Evolutionary conservation across 2,888 invertebrate species (phyloP).

Genomic region (Hedya salicella): DNA sequence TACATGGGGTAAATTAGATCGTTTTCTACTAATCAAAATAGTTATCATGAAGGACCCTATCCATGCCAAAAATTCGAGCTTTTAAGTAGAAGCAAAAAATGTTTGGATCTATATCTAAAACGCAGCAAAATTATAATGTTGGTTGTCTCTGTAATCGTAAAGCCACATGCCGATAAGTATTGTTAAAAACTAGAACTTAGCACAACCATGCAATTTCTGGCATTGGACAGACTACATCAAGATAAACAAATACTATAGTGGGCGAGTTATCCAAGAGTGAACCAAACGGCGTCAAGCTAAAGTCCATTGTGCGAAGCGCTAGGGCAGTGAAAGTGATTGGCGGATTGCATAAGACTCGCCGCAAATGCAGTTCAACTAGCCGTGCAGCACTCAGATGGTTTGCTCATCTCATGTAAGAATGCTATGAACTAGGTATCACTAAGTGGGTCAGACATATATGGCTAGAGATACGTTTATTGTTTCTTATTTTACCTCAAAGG

Average conservation of each 20-base stretch:
- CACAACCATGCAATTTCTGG: slow-evolving; percentile 19
- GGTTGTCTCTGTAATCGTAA: not conserved
- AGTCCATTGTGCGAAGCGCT: slow-evolving; percentile 53
- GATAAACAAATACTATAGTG: slow-evolving; percentile 27
- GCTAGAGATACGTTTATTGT: not conserved
- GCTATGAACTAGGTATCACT: slow-evolving; percentile 1
- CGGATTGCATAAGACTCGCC: slow-evolving; percentile 72
- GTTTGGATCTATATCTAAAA: too few relatives aligned
- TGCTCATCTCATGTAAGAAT: slow-evolving; percentile 39
- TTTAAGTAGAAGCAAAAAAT: too few relatives aligned
- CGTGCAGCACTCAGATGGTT: slow-evolving; percentile 25
- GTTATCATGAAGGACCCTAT: too few relatives aligned
- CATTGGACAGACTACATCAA: slow-evolving; percentile 14
- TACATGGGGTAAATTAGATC: too few relatives aligned
- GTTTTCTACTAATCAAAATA: too few relatives aligned
- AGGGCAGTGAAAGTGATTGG: slow-evolving; percentile 75
- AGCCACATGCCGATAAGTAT: not conserved
- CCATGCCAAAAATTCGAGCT: too few relatives aligned
- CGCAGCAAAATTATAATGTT: not conserved
- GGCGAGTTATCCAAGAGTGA: slow-evolving; percentile 21
- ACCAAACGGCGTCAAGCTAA: slow-evolving; percentile 47
- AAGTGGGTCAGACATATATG: slow-evolving; percentile 17
- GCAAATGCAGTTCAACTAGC: slow-evolving; percentile 58
- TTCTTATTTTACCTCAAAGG: too few relatives aligned
- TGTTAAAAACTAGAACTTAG: slow-evolving; percentile 9